Percentiles rank a stretch among this genome's conserved stretches.
Evolutionary conservation across 37 sponge, comb jelly and placozoan genomes (phyloP).

Genomic region (Lycopodina hypogea): DNA sequence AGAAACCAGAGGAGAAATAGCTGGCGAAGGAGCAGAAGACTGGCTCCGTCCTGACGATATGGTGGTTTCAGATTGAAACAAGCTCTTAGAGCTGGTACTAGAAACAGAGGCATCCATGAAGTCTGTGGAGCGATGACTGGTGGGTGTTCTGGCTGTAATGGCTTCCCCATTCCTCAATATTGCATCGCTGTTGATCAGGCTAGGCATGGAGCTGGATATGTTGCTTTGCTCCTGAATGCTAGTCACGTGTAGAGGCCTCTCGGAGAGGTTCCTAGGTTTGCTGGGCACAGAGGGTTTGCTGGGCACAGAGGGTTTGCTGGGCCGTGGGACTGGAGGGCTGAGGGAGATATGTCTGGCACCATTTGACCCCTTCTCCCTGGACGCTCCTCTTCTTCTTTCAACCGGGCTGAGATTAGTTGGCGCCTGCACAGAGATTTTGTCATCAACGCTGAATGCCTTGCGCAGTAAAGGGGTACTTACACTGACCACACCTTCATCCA

Average conservation of each 20-base stretch:
- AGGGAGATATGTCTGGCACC: too few species aligned
- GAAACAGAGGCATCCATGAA: neutral
- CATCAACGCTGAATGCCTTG: too few species aligned
- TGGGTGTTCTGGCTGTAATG: neutral
- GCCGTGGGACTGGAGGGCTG: neutral
- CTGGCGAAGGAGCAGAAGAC: slow-evolving; percentile 13
- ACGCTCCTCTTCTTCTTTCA: too few species aligned
- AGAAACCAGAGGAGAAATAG: neutral
- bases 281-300: neutral
- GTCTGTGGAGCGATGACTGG: neutral
- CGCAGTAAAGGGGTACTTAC: too few species aligned
- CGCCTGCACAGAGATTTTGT: too few species aligned
- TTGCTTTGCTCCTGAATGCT: too few species aligned
- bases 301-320: slow-evolving; percentile 5
- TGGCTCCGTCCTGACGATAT: slow-evolving; percentile 36
- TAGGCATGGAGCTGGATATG: neutral
- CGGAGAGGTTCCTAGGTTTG: neutral
- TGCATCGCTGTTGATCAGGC: neutral
- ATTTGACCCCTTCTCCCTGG: too few species aligned
- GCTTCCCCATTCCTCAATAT: neutral
- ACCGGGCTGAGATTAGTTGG: too few species aligned
- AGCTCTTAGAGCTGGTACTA: slow-evolving; percentile 16
- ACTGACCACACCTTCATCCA: too few species aligned
- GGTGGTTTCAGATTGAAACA: slow-evolving; percentile 7
- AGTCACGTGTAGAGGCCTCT: neutral